A percentile compares a stretch with the other conserved stretches of the same genome.
Conservation (phyloP, 2,797 vertebrate genomes). For the Catharus ustulatus region DNA sequence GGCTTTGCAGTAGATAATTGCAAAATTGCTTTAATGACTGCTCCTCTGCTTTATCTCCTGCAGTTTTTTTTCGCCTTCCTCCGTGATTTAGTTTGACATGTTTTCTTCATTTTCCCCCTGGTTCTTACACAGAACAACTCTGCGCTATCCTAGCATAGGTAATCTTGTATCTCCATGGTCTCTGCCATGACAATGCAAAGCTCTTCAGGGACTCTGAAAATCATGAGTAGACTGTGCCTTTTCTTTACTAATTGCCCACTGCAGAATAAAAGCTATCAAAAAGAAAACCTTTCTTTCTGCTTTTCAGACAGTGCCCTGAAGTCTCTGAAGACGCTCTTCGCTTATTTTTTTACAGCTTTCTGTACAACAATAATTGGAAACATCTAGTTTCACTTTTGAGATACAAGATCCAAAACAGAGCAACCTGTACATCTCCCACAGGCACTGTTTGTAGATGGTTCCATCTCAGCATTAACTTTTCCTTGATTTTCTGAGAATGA, state of each 20-base stretch:
- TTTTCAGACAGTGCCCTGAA: neutral
- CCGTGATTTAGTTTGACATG: neutral
- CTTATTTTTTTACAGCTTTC: neutral
- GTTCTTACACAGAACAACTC: neutral
- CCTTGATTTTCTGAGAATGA: neutral
- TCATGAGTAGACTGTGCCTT: neutral
- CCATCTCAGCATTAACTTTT: neutral
- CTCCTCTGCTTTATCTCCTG: neutral
- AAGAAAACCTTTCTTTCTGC: neutral
- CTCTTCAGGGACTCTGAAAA: neutral
- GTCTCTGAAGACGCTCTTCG: neutral
- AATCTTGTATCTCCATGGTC: neutral
- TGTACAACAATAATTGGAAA: neutral
- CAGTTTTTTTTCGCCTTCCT: neutral
- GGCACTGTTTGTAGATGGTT: accelerated
- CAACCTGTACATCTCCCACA: neutral
- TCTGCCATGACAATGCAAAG: neutral
- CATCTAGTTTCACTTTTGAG: neutral
- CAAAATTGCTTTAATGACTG: neutral
- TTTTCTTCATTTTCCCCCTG: neutral
- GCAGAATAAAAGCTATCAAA: neutral
- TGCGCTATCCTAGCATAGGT: neutral
- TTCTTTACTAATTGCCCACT: neutral
- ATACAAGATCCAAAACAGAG: neutral
- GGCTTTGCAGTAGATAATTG: neutral